Evolutionary conservation across 2,888 invertebrate genomes (phyloP), one percentile per base, ranked within the genome.

Genomic region (Tillus elongatus): DNA sequence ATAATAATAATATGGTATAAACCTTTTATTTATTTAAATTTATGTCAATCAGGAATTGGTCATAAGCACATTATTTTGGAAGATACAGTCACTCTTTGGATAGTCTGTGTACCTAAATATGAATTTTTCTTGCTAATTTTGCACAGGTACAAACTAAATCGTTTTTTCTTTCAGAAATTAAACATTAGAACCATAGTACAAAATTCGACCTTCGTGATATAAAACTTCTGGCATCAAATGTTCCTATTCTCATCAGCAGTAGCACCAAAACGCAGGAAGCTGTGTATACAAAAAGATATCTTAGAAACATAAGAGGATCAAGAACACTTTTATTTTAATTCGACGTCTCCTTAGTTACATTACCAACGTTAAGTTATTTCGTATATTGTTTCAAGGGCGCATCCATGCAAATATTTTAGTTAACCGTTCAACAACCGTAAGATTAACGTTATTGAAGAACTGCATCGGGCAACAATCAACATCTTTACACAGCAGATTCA

Each of bases 181-280:
- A 6, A 19, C 24, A 19, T 19, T 19, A 19, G 24, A 19, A 19
- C 6, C 24, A 19, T 19, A 19, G 24, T 19, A 19, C 24, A 19
- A 19, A 19, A 19, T 6, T 8, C 24, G n/a, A 19, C 24, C 24
- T 8, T 19, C 24, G 24, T 19, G 24, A 19, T 19, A 19, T 19
- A 19, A 19, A 19, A 8, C 24, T 19, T 19, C 24, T 19, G 24
- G 24, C 24, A 6, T 19, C 24, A 19, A 19, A 19, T n/a, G 24
- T 19, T 19, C 24, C 24, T 19, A 19, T 19, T 8, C 24, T 8
- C 6, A 19, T 8, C 6, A 19, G 6, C 6, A 19, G 6, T 19
- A 19, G 44, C 44, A 49, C 41, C 32, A 43, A 43, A 47, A 55
- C 54, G 62, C 62, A 61, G 61, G 53, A 53, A 56, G 60, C 61